Conservation (phyloP, 2,113 vertebrate genomes). For the Chauna torquata region DNA sequence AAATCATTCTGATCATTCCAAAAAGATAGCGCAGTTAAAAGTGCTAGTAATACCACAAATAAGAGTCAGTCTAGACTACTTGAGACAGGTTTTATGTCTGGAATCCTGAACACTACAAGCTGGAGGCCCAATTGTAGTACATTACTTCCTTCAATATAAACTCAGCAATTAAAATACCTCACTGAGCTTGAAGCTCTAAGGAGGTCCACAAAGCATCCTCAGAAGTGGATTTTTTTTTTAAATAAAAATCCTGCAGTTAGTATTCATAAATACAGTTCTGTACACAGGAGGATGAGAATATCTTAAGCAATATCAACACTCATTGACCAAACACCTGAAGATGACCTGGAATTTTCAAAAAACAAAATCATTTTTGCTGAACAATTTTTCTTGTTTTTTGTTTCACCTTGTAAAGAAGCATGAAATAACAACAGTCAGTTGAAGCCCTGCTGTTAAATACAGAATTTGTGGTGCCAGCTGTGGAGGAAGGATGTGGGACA, state of each 20-base stretch:
- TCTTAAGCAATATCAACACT: neutral
- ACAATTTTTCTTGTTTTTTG: neutral
- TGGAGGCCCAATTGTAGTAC: neutral
- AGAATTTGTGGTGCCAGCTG: neutral
- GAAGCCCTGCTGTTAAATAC: neutral
- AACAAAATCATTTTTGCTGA: neutral
- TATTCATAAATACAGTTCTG: neutral
- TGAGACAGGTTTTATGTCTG: neutral
- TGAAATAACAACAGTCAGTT: neutral
- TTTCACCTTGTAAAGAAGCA: neutral
- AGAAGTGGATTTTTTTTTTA: neutral
- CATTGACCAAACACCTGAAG: neutral
- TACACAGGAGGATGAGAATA: neutral
- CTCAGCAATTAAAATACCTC: neutral
- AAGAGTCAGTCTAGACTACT: neutral
- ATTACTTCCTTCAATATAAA: neutral
- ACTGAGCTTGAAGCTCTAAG: neutral
- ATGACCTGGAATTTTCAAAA: neutral
- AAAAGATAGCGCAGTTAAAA: neutral
- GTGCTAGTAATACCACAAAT: neutral
- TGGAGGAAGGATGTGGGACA: neutral
- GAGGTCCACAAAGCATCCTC: neutral
- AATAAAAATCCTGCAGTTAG: neutral
- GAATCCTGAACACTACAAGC: neutral
- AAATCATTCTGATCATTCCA: constrained; percentile 1